Evolutionary conservation across 1,140 invertebrate genomes (phyloP).

Genomic region (Berghia stephanieae): DNA sequence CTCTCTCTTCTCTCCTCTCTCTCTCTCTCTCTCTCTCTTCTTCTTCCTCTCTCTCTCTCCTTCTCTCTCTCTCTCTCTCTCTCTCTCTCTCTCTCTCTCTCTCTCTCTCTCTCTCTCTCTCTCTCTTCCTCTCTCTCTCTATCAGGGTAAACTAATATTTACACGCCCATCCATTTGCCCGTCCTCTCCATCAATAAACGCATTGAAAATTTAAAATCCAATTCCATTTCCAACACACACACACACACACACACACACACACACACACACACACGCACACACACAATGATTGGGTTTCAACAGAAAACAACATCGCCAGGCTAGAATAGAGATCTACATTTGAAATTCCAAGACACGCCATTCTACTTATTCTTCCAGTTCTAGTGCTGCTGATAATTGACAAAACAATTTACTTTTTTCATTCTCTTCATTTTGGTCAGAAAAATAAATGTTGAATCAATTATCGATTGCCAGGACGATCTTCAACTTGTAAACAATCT

Average conservation of each 20-base stretch:
- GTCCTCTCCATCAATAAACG: not conserved
- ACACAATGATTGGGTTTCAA: not conserved
- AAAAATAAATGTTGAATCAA: too few species aligned
- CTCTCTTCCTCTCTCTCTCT: not conserved
- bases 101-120: slow-evolving; percentile 11
- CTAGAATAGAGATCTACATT: not conserved
- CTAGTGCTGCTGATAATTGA: too few species aligned
- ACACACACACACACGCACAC: not conserved
- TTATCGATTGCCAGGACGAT: too few species aligned
- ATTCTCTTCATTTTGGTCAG: too few species aligned
- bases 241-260: not conserved
- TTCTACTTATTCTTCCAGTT: too few species aligned
- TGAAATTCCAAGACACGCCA: too few species aligned
- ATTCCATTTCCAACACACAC: not conserved
- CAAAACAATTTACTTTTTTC: too few species aligned
- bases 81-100: too few species aligned
- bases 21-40: not conserved
- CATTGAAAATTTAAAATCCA: too few species aligned
- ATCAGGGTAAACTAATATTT: not conserved
- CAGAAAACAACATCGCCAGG: not conserved
- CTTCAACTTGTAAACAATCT: too few species aligned
- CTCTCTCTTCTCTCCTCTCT: not conserved
- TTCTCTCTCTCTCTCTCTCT: too few species aligned
- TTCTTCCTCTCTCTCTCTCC: not conserved
- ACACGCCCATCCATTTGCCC: not conserved